phyloP scores from a whole-genome alignment of 1,140 invertebrate genomes.

The Ips typographus region DNA sequence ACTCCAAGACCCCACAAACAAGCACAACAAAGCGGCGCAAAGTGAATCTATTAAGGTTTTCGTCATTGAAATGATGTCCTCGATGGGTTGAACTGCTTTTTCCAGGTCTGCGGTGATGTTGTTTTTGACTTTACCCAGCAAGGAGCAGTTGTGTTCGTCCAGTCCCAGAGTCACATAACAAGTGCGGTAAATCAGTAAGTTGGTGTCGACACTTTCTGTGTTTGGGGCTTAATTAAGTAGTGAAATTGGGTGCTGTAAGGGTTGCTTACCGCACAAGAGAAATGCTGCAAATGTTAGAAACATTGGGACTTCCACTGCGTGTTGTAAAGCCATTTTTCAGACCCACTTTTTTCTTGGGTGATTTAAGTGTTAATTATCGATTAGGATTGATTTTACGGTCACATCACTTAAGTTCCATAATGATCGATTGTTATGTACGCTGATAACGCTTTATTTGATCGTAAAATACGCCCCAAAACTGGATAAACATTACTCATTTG shows the following conservation, averaged over 20 bases:
- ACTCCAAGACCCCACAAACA: conserved; percentile 73
- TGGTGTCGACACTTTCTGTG: conserved; percentile 56
- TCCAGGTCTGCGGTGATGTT: conserved; percentile 58
- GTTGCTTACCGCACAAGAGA: conserved; percentile 13
- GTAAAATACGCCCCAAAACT: no score
- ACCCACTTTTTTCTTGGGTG: background rate
- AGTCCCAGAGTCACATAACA: conserved; percentile 55
- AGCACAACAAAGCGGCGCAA: conserved; percentile 61
- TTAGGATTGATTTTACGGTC: no score
- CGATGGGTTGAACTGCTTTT: conserved; percentile 63
- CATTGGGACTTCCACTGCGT: conserved; percentile 14
- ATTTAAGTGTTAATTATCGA: no score
- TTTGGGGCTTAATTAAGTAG: conserved; percentile 26
- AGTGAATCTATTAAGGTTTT: conserved; percentile 62
- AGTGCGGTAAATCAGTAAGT: conserved; percentile 58
- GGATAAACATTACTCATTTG: no score
- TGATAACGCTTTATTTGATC: no score
- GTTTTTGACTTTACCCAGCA: conserved; percentile 55
- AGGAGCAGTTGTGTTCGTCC: conserved; percentile 55
- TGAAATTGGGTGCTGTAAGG: background rate
- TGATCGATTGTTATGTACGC: no score
- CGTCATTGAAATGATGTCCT: conserved; percentile 59
- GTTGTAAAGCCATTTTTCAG: conserved; percentile 7
- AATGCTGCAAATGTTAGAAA: conserved; percentile 18
- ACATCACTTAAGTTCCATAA: no score